phyloP scores from a whole-genome alignment of 2,797 vertebrate species.

The Rousettus madagascariensis region DNA sequence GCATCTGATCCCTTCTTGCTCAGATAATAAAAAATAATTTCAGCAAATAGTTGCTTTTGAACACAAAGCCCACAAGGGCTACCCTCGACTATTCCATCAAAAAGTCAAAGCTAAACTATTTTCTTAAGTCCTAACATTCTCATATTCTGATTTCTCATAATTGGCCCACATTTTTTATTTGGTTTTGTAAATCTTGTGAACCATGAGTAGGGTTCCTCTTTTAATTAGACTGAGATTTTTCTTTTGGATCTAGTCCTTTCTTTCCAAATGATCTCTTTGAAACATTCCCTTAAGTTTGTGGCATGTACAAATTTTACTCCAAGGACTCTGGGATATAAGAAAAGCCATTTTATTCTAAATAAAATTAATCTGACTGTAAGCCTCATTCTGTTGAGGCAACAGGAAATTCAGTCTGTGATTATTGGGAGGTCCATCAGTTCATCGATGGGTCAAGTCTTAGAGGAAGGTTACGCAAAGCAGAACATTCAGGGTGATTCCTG shows the following conservation, averaged over 20 bases:
- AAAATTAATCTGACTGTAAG: not conserved
- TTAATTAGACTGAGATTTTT: not conserved
- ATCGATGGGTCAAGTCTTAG: not conserved
- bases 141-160: not conserved
- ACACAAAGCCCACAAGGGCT: not conserved
- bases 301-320: not conserved
- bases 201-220: not conserved
- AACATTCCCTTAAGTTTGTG: slow-evolving; percentile 21
- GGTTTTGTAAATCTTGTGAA: not conserved
- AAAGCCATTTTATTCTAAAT: not conserved
- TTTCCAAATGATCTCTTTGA: slow-evolving; percentile 2
- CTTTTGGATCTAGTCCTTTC: not conserved
- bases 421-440: not conserved
- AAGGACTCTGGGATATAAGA: not conserved
- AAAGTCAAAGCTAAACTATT: not conserved
- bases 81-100: not conserved
- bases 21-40: not conserved
- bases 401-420: not conserved
- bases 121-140: not conserved
- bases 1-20: not conserved
- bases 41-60: not conserved
- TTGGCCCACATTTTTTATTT: not conserved
- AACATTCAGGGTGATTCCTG: not conserved
- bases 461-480: not conserved
- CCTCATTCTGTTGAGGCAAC: not conserved